Evolutionary conservation across 2,888 invertebrate species (phyloP), one percentile per base, ranked within the genome.

Genomic region (Diaperis boleti): DNA sequence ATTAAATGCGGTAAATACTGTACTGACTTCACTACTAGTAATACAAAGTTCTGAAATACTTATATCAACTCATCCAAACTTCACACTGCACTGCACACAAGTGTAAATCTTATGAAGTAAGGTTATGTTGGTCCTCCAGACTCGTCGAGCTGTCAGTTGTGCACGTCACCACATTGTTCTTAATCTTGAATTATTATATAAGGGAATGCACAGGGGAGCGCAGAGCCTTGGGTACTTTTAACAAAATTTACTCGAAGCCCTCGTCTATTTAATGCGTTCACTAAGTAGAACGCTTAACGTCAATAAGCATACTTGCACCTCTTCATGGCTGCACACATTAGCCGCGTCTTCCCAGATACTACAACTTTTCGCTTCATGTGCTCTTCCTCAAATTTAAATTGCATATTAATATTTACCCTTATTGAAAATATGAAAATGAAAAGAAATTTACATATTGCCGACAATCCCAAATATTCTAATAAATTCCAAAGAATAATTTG

Each of bases 401-500:
- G 55, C 33, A 55, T 33, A 55, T 55, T 55, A 55, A 55, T 55
- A 55, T 55, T 55, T 55, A 55, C 55, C 44, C 41, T 44, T 55
- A 44, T 55, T 55, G 55, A 42, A 55, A 49, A 33, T 49, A 33
- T 33, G 49, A 49, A 49, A 49, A 49, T 49, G 33, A 17, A 17
- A 42, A 33, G 33, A 44, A 54, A 55, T 55, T 55, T 55, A 31
- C 31, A 55, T 55, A 17, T 55, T 55, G 8, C 55, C 14, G 44
- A 55, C 55, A 31, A 44, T 18, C 14, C 17, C 20, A 42, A 42
- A 42, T 44, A 55, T 44, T 44, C 55, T 33, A 55, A 55, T 55
- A 33, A 55, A 42, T 55, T 55, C 42, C 11, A 7, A 14, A 13
- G 33, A 55, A 55, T 55, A 55, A 55, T 55, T 55, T 55, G 17